Evolutionary conservation across 2,797 vertebrate genomes (phyloP).

Genomic region (Chloroceryle amazona): DNA sequence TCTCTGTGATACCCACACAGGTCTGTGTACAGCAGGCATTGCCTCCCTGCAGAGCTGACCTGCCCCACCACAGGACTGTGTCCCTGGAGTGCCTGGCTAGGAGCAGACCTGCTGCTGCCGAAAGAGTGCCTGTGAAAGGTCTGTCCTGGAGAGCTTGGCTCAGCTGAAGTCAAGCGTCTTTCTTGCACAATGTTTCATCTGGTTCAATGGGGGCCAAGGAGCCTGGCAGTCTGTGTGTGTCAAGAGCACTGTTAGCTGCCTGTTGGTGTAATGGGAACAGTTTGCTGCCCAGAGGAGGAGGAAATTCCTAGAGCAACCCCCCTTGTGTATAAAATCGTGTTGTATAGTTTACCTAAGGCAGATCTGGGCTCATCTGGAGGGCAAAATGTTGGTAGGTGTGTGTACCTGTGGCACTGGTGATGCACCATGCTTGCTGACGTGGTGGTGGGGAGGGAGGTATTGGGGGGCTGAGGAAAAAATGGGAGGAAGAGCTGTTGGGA

Average conservation of each 20-base stretch:
- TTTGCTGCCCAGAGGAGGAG: neutral
- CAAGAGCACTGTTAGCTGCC: neutral
- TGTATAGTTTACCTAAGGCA: rapidly evolving
- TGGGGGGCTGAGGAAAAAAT: neutral
- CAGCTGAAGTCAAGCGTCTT: neutral
- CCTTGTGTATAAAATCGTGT: neutral
- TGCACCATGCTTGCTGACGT: neutral
- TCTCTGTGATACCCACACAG: neutral
- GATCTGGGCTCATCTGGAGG: neutral
- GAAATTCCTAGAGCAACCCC: neutral
- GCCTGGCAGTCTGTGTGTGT: neutral
- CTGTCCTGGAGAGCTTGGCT: neutral
- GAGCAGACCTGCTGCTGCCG: neutral
- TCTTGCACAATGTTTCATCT: neutral
- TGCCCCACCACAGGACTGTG: neutral
- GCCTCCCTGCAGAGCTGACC: neutral
- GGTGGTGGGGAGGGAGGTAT: neutral
- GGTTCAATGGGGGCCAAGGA: neutral
- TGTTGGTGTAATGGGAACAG: neutral
- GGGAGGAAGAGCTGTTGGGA: neutral
- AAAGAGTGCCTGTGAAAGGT: neutral
- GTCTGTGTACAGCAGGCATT: neutral
- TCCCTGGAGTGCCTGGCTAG: neutral
- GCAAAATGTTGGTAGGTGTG: neutral
- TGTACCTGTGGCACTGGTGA: neutral